These are phyloP conservation scores for Tortrix viridana DNA, from an alignment of 2,888 invertebrate genomes.

Conservation along the genomic window DNA sequence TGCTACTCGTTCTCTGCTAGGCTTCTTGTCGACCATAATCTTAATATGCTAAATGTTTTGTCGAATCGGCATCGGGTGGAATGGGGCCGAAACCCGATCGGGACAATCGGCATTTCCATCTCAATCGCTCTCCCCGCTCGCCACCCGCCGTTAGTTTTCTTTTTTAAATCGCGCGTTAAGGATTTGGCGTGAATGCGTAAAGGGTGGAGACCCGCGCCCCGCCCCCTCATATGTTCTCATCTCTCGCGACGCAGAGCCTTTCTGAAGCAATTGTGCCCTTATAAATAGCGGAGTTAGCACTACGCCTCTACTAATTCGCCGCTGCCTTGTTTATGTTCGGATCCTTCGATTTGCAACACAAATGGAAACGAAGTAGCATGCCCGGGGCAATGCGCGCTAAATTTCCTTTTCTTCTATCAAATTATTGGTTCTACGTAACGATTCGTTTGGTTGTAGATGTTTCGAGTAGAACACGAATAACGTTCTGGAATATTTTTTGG, in stretches of 20 bases:
- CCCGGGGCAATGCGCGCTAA: slow-evolving; percentile 30
- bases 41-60: not conserved
- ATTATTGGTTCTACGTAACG: slow-evolving; percentile 11
- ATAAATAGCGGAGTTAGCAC: slow-evolving; percentile 55
- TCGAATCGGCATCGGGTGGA: slow-evolving; percentile 25
- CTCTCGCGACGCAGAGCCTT: slow-evolving; percentile 44
- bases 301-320: slow-evolving; percentile 52
- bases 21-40: too few species aligned
- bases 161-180: slow-evolving; percentile 84
- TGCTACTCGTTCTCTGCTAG: too few species aligned
- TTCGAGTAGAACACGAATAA: not conserved
- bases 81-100: slow-evolving; percentile 45
- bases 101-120: slow-evolving; percentile 82
- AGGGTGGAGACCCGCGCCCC: slow-evolving; percentile 68
- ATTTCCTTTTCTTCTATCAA: slow-evolving; percentile 24
- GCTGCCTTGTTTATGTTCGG: slow-evolving; percentile 42
- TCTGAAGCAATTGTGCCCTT: slow-evolving; percentile 57
- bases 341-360: slow-evolving; percentile 38
- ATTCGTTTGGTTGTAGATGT: not conserved
- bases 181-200: slow-evolving; percentile 81
- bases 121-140: slow-evolving; percentile 64
- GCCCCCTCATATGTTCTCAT: slow-evolving; percentile 76
- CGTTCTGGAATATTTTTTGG: not conserved
- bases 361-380: slow-evolving; percentile 34
- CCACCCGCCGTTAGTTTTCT: slow-evolving; percentile 78